Conservation (phyloP, 1,140 invertebrate genomes). For the Globodera rostochiensis region DNA sequence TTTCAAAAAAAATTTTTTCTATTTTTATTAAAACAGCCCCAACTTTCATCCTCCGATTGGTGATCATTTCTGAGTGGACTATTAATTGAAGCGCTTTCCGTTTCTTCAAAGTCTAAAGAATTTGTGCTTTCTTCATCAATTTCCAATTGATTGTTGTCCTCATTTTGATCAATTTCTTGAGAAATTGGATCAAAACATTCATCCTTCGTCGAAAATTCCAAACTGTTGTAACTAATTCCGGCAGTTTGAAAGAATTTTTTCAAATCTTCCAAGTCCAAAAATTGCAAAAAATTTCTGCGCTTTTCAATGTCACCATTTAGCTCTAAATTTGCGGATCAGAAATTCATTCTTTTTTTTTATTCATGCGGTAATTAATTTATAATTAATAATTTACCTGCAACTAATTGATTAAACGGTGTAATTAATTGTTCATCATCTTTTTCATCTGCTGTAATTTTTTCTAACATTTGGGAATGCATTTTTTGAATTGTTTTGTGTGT, state of each 20-base stretch:
- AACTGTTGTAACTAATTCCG: neutral
- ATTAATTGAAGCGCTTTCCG: too few relatives aligned
- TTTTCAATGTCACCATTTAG: neutral
- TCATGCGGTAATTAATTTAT: too few relatives aligned
- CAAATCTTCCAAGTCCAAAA: neutral
- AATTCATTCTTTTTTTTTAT: too few relatives aligned
- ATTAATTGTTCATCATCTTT: too few relatives aligned
- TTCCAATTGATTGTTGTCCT: too few relatives aligned
- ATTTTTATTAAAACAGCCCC: too few relatives aligned
- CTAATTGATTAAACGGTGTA: neutral
- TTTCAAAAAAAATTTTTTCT: too few relatives aligned
- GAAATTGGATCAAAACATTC: too few relatives aligned
- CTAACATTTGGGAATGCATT: neutral
- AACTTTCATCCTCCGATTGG: too few relatives aligned
- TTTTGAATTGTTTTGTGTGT: neutral
- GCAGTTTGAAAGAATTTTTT: neutral
- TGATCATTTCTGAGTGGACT: too few relatives aligned
- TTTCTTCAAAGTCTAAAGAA: too few relatives aligned
- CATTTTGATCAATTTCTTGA: neutral
- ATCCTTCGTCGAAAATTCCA: neutral
- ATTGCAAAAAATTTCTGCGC: neutral
- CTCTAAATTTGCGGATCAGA: neutral
- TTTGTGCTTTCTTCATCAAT: too few relatives aligned
- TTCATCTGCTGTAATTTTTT: neutral
- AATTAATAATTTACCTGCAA: neutral